These are phyloP conservation scores for Rhamphomyia laevipes DNA, from an alignment of 2,888 invertebrate genomes.

Conservation along the genomic window DNA sequence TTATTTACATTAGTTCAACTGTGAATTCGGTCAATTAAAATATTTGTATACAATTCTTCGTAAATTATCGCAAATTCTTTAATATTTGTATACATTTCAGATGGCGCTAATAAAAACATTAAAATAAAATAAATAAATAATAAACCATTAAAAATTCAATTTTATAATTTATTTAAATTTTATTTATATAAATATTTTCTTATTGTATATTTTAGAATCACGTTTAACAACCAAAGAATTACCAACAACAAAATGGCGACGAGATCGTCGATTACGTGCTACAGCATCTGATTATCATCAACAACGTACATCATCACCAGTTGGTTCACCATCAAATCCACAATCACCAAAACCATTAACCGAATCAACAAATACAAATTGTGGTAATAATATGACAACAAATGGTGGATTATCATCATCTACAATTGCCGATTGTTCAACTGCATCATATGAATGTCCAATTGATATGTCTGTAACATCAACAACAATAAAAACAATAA, in stretches of 20 bases:
- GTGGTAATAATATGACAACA: conserved; percentile 4
- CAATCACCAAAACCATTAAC: conserved; percentile 16
- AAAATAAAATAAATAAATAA: neutral
- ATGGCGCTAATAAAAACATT: no score
- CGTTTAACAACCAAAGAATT: conserved; percentile 45
- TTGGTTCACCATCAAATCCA: conserved; percentile 13
- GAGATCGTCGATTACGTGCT: conserved; percentile 49
- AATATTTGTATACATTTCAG: no score
- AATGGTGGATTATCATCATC: conserved; percentile 4
- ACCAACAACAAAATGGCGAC: conserved; percentile 58
- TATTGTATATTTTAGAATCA: conserved; percentile 27
- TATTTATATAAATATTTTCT: neutral
- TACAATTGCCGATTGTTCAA: conserved; percentile 10
- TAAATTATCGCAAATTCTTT: no score
- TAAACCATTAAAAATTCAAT: neutral
- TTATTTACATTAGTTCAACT: no score
- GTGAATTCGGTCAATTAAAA: no score
- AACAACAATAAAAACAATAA: conserved; percentile 27
- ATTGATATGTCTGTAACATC: conserved; percentile 36
- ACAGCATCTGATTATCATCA: conserved; percentile 27
- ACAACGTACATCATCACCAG: conserved; percentile 14
- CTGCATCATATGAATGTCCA: conserved; percentile 26
- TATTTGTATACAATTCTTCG: no score
- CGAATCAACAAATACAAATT: conserved; percentile 20
- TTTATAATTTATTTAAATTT: neutral